Percentiles rank a stretch among this genome's conserved stretches.
Conservation (phyloP, 2,888 invertebrate genomes). For the Aromia moschata region DNA sequence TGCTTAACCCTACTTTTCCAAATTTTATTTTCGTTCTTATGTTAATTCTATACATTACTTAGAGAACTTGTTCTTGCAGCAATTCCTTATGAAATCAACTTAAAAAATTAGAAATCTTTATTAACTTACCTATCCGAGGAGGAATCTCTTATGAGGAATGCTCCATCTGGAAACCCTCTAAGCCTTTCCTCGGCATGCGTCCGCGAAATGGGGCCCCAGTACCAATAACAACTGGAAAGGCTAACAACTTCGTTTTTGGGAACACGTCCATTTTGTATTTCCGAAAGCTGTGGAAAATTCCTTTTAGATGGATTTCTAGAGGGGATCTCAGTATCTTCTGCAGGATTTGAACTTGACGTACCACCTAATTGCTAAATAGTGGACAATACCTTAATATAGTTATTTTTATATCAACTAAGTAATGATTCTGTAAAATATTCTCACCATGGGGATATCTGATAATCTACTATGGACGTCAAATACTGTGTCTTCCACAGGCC, state of each 20-base stretch:
- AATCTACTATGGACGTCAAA: neutral
- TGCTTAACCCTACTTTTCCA: no score
- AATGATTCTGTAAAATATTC: no score
- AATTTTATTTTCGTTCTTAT: no score
- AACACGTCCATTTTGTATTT: slow-evolving; percentile 29
- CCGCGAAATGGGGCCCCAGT: slow-evolving; percentile 82
- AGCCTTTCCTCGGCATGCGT: slow-evolving; percentile 77
- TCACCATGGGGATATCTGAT: neutral
- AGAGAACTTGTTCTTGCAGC: no score
- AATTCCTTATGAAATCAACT: no score
- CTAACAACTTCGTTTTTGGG: slow-evolving; percentile 55
- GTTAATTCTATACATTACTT: no score
- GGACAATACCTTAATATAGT: no score
- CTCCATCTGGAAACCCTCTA: slow-evolving; percentile 75
- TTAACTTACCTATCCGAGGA: slow-evolving; percentile 67
- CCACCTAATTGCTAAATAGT: neutral
- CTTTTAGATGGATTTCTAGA: slow-evolving; percentile 26
- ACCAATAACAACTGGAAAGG: slow-evolving; percentile 73
- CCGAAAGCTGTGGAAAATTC: slow-evolving; percentile 32
- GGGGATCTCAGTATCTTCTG: slow-evolving; percentile 30
- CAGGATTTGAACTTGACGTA: slow-evolving; percentile 21
- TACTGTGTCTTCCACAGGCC: neutral
- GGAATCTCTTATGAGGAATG: slow-evolving; percentile 82
- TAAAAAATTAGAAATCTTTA: no score
- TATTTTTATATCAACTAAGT: no score